Base-by-base conservation (phyloP, 1,140 invertebrate species). In the Macrobrachium nipponense region DNA sequence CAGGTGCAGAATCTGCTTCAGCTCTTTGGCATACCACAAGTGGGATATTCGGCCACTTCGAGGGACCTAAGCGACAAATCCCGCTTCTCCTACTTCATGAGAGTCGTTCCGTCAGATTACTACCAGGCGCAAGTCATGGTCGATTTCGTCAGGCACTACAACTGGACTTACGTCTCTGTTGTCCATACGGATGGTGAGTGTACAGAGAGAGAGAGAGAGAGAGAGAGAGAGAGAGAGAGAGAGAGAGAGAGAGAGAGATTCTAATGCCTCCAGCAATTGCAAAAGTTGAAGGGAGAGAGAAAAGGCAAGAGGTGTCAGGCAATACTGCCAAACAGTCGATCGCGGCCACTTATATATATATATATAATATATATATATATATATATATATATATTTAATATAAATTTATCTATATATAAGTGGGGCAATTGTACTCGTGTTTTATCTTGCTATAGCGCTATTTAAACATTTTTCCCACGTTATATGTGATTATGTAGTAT, bases 131-230 rank as follows among this genome's bases (percentile, higher is more conserved):
- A 94, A 89, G 94, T 95, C 36, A 93, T 97, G 89, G 92, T 95
- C 66, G 95, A 95, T 90, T 91, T 97, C 60, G 93, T 97, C 11
- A 91, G 92, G 86, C 91, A 92, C 80, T 94, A 95, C 91, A 96
- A 96, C 90, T 97, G 96, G 96, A 96, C 95, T 3, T 97, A 96
- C 90, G 94, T 97, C 7, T 95, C 95, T 18, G 94, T 94, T n/a
- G 94, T 97, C 64, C 94, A 96, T 90, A 95, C 95, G 5, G 95
- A 96, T 90, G 95, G 96, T 96, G 90, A 92, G 91, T 79, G 44
- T 18, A 43, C 20, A 17, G 58, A 61, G n/a, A 64, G 72, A 66
- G 36, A 58, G 70, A 61, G 27, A 70, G 64, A 59, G 43, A 64
- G n/a, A 36, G 14, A 43, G 59, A 66, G 43, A 18, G 51, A 23